Conservation (phyloP, 1,140 invertebrate species). For the Lordiphosa clarofinis region DNA sequence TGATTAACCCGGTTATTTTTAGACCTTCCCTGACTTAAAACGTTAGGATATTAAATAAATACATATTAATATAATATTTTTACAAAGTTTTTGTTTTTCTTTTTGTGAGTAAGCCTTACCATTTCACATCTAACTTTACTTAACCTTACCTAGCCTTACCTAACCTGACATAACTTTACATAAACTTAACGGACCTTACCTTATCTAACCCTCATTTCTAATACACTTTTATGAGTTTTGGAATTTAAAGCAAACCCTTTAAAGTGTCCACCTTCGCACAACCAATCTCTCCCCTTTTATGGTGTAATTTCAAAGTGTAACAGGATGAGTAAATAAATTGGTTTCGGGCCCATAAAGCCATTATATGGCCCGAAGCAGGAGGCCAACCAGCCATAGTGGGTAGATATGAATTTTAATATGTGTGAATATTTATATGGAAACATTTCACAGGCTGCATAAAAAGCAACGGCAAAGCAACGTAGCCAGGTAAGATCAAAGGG, state of each 20-base stretch:
- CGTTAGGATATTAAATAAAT: no score
- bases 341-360: slow-evolving; percentile 48
- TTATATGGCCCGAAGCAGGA: slow-evolving; percentile 15
- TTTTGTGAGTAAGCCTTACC: no score
- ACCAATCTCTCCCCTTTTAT: slow-evolving; percentile 8
- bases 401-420: slow-evolving; percentile 38
- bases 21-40: no score
- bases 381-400: slow-evolving; percentile 1
- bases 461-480: slow-evolving; percentile 43
- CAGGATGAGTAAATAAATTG: slow-evolving; percentile 51
- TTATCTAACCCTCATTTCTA: no score
- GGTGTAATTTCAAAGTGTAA: slow-evolving; percentile 27
- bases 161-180: no score
- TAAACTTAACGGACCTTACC: no score
- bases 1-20: no score
- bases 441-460: slow-evolving; percentile 38
- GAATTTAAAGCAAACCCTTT: slow-evolving; percentile 21
- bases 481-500: slow-evolving; percentile 44
- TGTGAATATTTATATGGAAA: slow-evolving; percentile 42
- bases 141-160: no score
- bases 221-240: slow-evolving; percentile 34
- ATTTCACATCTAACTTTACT: no score
- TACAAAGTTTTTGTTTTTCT: no score
- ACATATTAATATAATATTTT: no score
- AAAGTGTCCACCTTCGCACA: slow-evolving; percentile 17